These are phyloP conservation scores for Andrena marginata DNA, from an alignment of 2,888 invertebrate genomes.

Conservation along the genomic window DNA sequence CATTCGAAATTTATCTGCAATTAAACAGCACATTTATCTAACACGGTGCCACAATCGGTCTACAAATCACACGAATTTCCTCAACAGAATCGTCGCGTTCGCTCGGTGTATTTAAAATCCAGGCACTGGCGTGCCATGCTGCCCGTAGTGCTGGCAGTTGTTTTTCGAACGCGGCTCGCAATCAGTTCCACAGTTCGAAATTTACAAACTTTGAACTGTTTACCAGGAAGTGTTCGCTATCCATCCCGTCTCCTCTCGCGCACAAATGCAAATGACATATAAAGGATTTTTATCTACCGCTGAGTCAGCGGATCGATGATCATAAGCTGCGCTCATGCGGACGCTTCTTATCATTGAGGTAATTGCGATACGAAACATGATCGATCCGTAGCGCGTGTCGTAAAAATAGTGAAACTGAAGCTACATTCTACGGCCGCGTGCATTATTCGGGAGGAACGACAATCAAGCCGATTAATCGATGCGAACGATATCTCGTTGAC, in stretches of 20 bases:
- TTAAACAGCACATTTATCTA: no score
- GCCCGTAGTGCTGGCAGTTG: neutral
- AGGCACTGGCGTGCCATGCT: neutral
- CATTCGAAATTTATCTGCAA: no score
- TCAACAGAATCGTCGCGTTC: no score
- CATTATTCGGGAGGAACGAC: constrained; percentile 34
- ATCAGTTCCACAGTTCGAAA: constrained; percentile 8
- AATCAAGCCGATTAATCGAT: constrained; percentile 23
- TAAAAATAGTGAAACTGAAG: constrained; percentile 52
- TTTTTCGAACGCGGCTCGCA: constrained; percentile 30
- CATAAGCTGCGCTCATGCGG: constrained; percentile 39
- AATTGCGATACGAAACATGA: constrained; percentile 50
- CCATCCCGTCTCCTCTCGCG: neutral
- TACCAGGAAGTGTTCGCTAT: constrained; percentile 21
- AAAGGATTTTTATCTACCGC: constrained; percentile 14
- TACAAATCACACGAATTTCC: no score
- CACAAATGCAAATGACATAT: constrained; percentile 18
- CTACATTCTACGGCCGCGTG: constrained; percentile 26
- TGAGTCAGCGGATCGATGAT: constrained; percentile 46
- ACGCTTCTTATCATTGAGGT: constrained; percentile 46
- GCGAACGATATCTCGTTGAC: constrained; percentile 13
- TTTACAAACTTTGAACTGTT: constrained; percentile 44
- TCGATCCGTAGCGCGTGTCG: constrained; percentile 51
- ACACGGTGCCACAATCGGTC: no score
- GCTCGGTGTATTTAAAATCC: neutral